Percentiles rank a stretch among this genome's conserved stretches.
These are phyloP conservation scores for Microplitis manilae DNA, from an alignment of 2,888 invertebrate species.

Conservation along the genomic window DNA sequence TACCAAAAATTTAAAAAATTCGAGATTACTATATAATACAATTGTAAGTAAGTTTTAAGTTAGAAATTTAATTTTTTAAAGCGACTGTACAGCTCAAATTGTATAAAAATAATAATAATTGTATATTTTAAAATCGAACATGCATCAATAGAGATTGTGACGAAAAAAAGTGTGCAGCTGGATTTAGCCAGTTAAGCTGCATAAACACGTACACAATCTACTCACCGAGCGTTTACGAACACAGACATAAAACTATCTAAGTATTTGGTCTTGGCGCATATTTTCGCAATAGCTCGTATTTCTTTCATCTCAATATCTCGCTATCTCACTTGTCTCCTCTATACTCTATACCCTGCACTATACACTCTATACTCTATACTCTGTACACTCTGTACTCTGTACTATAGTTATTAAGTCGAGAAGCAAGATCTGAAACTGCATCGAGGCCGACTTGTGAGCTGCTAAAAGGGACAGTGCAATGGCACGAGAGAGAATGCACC, in stretches of 20 bases:
- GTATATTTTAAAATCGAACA: slow-evolving; percentile 15
- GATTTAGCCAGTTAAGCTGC: slow-evolving; percentile 47
- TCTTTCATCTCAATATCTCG: slow-evolving; percentile 23
- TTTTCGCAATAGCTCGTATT: neutral
- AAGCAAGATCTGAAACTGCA: slow-evolving; percentile 49
- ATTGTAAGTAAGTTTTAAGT: no score
- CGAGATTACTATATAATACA: no score
- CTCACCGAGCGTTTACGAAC: slow-evolving; percentile 35
- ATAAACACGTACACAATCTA: slow-evolving; percentile 30
- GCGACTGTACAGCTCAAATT: no score
- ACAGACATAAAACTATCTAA: slow-evolving; percentile 22
- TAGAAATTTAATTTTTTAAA: no score
- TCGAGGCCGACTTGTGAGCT: slow-evolving; percentile 40
- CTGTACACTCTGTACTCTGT: neutral
- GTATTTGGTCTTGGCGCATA: slow-evolving; percentile 24
- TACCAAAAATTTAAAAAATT: no score
- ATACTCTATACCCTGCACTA: neutral
- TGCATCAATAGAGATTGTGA: slow-evolving; percentile 25
- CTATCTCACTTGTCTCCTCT: slow-evolving; percentile 5
- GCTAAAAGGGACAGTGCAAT: slow-evolving; percentile 39
- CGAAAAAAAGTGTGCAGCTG: slow-evolving; percentile 31
- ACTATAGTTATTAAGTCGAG: neutral
- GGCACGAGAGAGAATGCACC: slow-evolving; percentile 23
- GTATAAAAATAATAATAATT: slow-evolving; percentile 2
- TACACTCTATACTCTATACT: neutral